Base-by-base conservation (phyloP, 1,140 invertebrate genomes). In the Gonioctena quinquepunctata region DNA sequence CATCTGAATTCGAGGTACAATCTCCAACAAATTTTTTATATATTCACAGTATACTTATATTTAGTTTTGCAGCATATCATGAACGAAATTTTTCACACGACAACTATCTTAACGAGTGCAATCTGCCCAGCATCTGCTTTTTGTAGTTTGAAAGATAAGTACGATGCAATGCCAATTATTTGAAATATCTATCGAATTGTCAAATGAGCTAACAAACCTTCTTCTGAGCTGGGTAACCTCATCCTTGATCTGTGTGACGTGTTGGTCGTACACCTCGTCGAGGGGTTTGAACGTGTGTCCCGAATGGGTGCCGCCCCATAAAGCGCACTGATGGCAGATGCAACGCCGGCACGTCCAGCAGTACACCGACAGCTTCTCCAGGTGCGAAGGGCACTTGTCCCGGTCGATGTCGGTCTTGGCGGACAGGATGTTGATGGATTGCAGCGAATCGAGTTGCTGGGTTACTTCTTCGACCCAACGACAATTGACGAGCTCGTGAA, bases 391-490 rank as follows among this genome's bases (percentile, higher is more conserved):
- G 84, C 94, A 96, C 89, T 88, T 88, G 77, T 91, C 90, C 71
- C 88, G 86, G 68, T 85, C 87, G 62, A 84, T 86, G 66, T 89
- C 87, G 26, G 85, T 84, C 67, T 83, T 84, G 63, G 83, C 84
- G 60, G 85, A 86, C 66, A 86, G 83, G 69, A 83, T 71, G 52
- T 83, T 89, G 76, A 86, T 89, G 83, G 86, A 90, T 83, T 96
- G 94, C 73, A 96, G 87, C 2, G 91, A 92, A 80, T 96, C 94
- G 42, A 97, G 87, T 82, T 96, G 94, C 77, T 96, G 92, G 0
- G 95, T 96, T 5, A 97, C 94, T 84, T 97, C 95, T 83, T 96
- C 94, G 1, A 95, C 94, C 95, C 95, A 97, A 63, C 95, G 89
- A 84, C 95, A 96, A 83, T 96, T 96, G 4, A 97, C 94, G 60